These are phyloP conservation scores for Malurus alboscapulatus DNA, from an alignment of 2,113 vertebrate species.

Conservation along the genomic window DNA sequence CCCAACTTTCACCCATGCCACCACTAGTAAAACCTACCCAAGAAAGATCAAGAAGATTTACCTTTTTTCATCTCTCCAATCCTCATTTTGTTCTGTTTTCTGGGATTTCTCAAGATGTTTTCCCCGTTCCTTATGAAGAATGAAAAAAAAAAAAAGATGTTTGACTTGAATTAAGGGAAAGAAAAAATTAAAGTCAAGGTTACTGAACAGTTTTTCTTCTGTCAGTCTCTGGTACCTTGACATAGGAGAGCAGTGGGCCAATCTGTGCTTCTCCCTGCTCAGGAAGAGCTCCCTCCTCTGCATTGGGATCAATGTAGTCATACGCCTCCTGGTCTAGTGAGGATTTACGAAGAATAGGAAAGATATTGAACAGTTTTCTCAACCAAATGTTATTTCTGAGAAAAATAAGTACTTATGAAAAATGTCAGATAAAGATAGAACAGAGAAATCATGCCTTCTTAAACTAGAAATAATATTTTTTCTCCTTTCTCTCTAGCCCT, in stretches of 20 bases:
- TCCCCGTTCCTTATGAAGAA: constrained; percentile 79
- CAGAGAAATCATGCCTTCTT: neutral
- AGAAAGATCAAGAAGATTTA: constrained; percentile 42
- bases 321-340: constrained; percentile 89
- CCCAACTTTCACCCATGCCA: fast-evolving
- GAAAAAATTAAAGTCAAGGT: neutral
- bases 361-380: neutral
- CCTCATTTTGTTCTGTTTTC: constrained; percentile 83
- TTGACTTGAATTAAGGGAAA: neutral
- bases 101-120: constrained; percentile 86
- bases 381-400: neutral
- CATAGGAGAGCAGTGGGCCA: constrained; percentile 80
- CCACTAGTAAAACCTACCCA: neutral
- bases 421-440: neutral
- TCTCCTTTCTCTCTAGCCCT: neutral
- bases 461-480: neutral
- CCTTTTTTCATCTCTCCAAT: constrained; percentile 87
- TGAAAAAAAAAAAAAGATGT: neutral
- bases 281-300: constrained; percentile 84
- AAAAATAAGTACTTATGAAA: neutral
- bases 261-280: constrained; percentile 83
- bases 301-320: constrained; percentile 89
- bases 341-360: constrained; percentile 44
- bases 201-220: neutral
- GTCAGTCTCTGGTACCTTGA: constrained; percentile 81